These are phyloP conservation scores for Gymnoscopelus microlampas DNA, from an alignment of 2,797 vertebrate species.

Conservation along the genomic window DNA sequence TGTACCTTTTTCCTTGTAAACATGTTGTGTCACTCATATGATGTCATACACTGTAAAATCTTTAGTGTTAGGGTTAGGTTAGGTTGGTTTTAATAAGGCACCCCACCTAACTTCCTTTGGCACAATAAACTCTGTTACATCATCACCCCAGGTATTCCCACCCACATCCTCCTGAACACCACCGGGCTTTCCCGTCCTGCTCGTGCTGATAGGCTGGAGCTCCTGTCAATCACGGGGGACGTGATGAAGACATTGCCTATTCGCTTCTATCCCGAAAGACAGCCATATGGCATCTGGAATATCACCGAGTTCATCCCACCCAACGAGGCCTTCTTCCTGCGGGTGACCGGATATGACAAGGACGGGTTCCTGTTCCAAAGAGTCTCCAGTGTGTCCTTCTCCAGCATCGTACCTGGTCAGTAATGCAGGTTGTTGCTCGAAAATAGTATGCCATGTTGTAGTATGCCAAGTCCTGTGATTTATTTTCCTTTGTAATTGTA, in stretches of 20 bases:
- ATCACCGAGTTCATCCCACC: conserved; percentile 95
- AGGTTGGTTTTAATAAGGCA: no score
- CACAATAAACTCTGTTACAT: background rate
- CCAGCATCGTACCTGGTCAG: conserved; percentile 92
- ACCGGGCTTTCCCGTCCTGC: conserved; percentile 89
- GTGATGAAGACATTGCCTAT: conserved; percentile 92
- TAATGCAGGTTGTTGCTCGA: background rate
- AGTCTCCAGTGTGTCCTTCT: conserved; percentile 96
- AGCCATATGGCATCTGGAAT: conserved; percentile 92
- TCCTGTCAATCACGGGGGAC: conserved; percentile 87
- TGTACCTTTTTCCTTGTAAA: background rate
- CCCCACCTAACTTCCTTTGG: no score
- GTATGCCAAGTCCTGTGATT: no score
- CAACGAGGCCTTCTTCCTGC: conserved; percentile 92
- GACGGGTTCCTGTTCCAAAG: conserved; percentile 93
- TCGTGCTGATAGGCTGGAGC: conserved; percentile 89
- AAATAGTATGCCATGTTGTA: no score
- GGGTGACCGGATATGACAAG: conserved; percentile 91
- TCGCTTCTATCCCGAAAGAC: conserved; percentile 87
- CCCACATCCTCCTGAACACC: conserved; percentile 94
- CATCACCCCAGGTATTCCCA: conserved; percentile 87
- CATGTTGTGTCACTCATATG: no score
- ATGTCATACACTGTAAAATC: no score
- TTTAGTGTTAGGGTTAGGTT: no score
- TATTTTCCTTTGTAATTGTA: no score